Evolutionary conservation across 2,113 vertebrate species (phyloP), one percentile per base, ranked within the genome.

Genomic region (Coryphaenoides rupestris): DNA sequence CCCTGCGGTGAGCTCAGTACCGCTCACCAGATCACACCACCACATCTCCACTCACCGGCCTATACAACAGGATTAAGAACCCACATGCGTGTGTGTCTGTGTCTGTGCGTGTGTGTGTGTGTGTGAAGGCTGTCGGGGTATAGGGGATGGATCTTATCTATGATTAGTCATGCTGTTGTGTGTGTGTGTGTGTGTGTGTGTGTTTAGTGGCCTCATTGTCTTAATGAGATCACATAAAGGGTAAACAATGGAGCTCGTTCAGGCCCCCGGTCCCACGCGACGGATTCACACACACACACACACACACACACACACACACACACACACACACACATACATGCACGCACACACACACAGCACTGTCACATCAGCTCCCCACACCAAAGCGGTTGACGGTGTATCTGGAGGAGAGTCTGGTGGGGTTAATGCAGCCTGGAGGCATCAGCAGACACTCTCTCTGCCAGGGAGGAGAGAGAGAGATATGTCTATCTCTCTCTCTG

Each of bases 161-260:
- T 49, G 17, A 49, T 49, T 49, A 16, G 14, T n/a, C 49, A 23
- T 52, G 17, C 10, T 17, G 17, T 3, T 40, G 28, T 65, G 26
- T 40, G 28, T 55, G 66, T 68, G 58, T 76, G 68, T 67, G 60
- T 59, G 74, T 47, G 66, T 68, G 69, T 65, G 65, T 71, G 61
- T 70, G 71, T 33, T 33, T 81, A 54, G 70, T 49, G 58, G 69
- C 65, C 19, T 68, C 72, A 77, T 74, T 49, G 75, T 72, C 62
- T 56, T 61, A 80, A 78, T 77, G 75, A 54, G 60, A 55, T 19
- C 21, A 47, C 49, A 79, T 58, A 65, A 72, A 81, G 79, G 76
- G 76, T 79, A 77, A 75, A 72, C 67, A 59, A 72, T 53, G 61
- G 63, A 14, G 7, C 22, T 14, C 19, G 14, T 58, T 21, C 26